Percentiles rank a stretch among this genome's conserved stretches.
phyloP scores from a whole-genome alignment of 1,140 invertebrate genomes.

The Platorchestia sp. region DNA sequence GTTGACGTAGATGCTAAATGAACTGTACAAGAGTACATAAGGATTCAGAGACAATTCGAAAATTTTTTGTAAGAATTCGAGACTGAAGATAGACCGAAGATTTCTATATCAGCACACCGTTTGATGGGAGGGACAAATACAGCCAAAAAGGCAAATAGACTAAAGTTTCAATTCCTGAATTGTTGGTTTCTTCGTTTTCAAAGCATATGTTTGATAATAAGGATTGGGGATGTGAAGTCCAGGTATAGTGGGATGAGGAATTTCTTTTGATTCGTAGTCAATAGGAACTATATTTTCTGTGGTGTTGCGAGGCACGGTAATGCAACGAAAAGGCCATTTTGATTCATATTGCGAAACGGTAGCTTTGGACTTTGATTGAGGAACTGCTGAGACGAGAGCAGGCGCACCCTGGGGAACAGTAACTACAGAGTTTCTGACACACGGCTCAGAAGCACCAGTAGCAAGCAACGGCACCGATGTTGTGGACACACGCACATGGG shows the following conservation, averaged over 20 bases:
- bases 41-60: no score
- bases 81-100: not conserved
- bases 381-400: not conserved
- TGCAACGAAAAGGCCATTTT: not conserved
- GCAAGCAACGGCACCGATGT: not conserved
- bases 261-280: not conserved
- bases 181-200: not conserved
- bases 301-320: not conserved
- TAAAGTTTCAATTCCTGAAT: not conserved
- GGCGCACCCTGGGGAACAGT: not conserved
- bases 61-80: not conserved
- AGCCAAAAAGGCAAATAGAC: not conserved
- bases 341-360: not conserved
- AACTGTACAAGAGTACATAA: no score
- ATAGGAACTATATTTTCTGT: not conserved
- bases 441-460: not conserved
- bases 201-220: not conserved
- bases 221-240: not conserved
- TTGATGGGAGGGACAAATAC: not conserved
- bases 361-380: not conserved
- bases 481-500: not conserved
- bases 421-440: not conserved
- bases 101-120: not conserved
- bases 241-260: slow-evolving; percentile 11
- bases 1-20: no score